Base-by-base conservation (phyloP, 2,797 vertebrate species). In the Melopsittacus undulatus region DNA sequence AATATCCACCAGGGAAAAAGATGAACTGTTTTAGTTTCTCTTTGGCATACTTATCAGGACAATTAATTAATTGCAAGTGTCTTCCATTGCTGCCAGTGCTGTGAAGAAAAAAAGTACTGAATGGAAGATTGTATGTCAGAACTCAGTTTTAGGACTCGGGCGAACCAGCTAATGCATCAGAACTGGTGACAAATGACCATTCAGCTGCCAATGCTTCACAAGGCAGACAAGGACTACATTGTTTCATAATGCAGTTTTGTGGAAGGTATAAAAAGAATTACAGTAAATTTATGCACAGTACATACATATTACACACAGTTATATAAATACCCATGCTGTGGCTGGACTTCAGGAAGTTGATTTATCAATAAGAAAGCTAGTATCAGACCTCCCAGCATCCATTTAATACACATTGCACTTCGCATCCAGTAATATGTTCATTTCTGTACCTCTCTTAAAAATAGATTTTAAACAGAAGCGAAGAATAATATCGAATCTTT, bases 401-500 rank as follows among this genome's bases (percentile, higher is more conserved):
- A 85, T 92, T 94, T 49, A 40, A 95, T 87, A 96, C 86, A 95
- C 92, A 96, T 95, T 97, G 97, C 95, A 97, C 97, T 97, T 91
- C 51, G 80, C 92, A 97, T 95, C 91, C 97, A 97, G 95, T 96
- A 98, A 98, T 98, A 98, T 67, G 94, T 67, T 98, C 97, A 97
- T 98, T 98, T 98, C 97, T 97, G 95, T 97, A 97, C 89, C 96
- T 98, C 97, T 98, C 96, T 98, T 97, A 98, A 98, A 98, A 98
- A 98, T 98, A 98, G 98, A 98, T 98, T 98, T 98, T 97, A 97
- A 98, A 96, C 97, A 97, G 95, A 97, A 98, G 97, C 92, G 95
- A 97, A 98, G 97, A 96, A 98, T 98, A 97, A 98, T 98, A 98
- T 97, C 16, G 88, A 97, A 97, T 98, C 97, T 98, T 96, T 96